These are phyloP conservation scores for Actinostola sp. DNA, from an alignment of 92 coral and sea anemone genomes.

Conservation along the genomic window DNA sequence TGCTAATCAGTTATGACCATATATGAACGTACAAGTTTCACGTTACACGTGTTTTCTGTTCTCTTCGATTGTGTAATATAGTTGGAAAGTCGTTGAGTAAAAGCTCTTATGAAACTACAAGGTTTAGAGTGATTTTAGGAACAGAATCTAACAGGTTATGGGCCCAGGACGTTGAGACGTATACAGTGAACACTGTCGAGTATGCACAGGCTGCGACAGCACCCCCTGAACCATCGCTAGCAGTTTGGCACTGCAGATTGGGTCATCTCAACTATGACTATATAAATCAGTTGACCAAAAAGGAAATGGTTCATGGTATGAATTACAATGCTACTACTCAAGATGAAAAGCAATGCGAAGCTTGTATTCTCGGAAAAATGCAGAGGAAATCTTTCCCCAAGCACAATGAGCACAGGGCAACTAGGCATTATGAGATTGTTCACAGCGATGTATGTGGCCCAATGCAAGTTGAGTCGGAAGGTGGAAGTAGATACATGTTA, in stretches of 20 bases:
- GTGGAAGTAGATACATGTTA: conserved; percentile 67
- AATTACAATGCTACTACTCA: conserved; percentile 18
- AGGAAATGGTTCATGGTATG: conserved; percentile 63
- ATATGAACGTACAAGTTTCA: too few relatives aligned
- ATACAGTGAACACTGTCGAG: conserved; percentile 46
- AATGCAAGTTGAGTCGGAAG: conserved; percentile 55
- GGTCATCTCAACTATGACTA: conserved; percentile 62
- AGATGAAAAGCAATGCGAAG: conserved; percentile 40
- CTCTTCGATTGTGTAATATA: too few relatives aligned
- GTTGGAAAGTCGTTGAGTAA: too few relatives aligned
- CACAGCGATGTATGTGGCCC: conserved; percentile 58
- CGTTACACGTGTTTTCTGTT: too few relatives aligned
- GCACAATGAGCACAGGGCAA: conserved; percentile 56
- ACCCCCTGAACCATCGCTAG: conserved; percentile 43
- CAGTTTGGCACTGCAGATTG: conserved; percentile 61
- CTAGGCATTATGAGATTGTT: conserved; percentile 57
- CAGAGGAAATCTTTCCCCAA: conserved; percentile 31
- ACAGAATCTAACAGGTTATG: too few relatives aligned
- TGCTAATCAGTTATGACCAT: too few relatives aligned
- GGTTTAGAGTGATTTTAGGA: too few relatives aligned
- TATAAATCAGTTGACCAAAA: conserved; percentile 35
- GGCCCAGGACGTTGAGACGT: too few relatives aligned
- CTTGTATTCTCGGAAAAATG: conserved; percentile 44
- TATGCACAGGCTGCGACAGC: conserved; percentile 55
- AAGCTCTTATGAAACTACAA: too few relatives aligned